Conservation (phyloP, 2,888 invertebrate species). For the Caenorhabditis sp. region DNA sequence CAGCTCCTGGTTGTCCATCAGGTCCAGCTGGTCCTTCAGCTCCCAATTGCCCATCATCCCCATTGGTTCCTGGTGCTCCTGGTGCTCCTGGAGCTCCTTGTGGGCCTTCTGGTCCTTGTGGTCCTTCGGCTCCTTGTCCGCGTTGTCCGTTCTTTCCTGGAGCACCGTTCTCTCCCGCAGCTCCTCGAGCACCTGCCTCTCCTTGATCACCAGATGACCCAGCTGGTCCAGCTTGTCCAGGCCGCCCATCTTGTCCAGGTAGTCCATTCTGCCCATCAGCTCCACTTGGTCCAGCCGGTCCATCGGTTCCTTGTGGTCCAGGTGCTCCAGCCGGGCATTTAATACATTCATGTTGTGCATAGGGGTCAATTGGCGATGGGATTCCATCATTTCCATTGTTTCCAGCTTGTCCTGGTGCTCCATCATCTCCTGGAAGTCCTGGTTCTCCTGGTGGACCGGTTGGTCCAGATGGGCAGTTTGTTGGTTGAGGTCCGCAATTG, state of each 20-base stretch:
- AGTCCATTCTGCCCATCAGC: conserved; percentile 24
- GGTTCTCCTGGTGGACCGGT: conserved; percentile 40
- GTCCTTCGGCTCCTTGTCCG: conserved; percentile 24
- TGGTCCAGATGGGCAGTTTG: conserved; percentile 4
- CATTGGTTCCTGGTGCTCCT: conserved; percentile 19
- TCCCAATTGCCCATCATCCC: conserved; percentile 32
- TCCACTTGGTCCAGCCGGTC: conserved; percentile 29
- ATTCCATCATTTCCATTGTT: conserved; percentile 29
- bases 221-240: conserved; percentile 17
- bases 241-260: conserved; percentile 15
- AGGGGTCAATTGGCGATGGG: conserved; percentile 35
- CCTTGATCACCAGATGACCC: conserved; percentile 35
- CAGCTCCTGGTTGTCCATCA: conserved; percentile 28
- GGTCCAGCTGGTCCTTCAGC: conserved; percentile 35
- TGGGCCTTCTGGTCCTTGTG: conserved; percentile 23
- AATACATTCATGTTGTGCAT: conserved; percentile 29
- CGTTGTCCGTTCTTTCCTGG: conserved; percentile 31
- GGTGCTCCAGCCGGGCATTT: conserved; percentile 37
- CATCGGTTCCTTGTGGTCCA: conserved; percentile 30
- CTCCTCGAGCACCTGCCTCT: conserved; percentile 28
- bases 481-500: conserved; percentile 7
- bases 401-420: conserved; percentile 32
- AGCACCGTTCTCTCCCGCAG: conserved; percentile 22
- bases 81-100: conserved; percentile 26
- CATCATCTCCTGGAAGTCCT: conserved; percentile 29